Base-by-base conservation (phyloP, 1,140 invertebrate genomes). In the Dendrolimus kikuchii region DNA sequence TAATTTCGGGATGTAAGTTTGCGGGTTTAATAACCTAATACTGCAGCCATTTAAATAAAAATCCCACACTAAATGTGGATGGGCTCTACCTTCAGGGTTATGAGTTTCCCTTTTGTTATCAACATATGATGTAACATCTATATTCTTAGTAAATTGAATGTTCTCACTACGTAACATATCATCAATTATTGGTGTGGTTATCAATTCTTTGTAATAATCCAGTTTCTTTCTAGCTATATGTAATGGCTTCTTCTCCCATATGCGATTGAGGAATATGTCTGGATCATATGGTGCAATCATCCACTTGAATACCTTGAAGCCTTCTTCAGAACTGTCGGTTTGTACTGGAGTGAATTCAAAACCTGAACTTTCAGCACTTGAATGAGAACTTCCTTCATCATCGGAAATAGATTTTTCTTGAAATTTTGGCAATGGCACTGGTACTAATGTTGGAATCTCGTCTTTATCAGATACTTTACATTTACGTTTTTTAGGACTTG, bases 1-100 rank as follows among this genome's bases (percentile, higher is more conserved):
- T 40, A 94, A 64, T 49, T 86, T 86, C 4, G 88, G 72, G 49
- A 95, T 90, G 74, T 95, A 99, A 0, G 94, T 95, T 63, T 88
- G 98, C 4, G 98, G 98, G 88, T 99, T 99, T 7, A 99, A 82
- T 62, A 99, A 86, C 52, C 98, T 90, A 10, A 99, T 87, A 59
- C 96, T 98, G 77, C 96, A 98, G 1, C 96, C 96, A 74, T 96
- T 95, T 56, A 90, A 82, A 80, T 96, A 99, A 81, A 92, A 95
- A 82, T 97, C 95, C 96, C 97, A 98, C 0, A 99, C 93, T 9
- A 94, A 87, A 51, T 93, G 91, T 5, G 96, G 91, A 66, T 92
- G 86, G 37, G 91, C 93, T 65, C 82, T 71, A 0, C 95, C 96
- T 55, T 89, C 89, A n/a, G 93, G 94, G 88, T 98, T 98, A 61